A percentile compares a stretch with the other conserved stretches of the same genome.
These are phyloP conservation scores for Mesaphorura yosii DNA, from an alignment of 1,140 invertebrate species.

Conservation along the genomic window DNA sequence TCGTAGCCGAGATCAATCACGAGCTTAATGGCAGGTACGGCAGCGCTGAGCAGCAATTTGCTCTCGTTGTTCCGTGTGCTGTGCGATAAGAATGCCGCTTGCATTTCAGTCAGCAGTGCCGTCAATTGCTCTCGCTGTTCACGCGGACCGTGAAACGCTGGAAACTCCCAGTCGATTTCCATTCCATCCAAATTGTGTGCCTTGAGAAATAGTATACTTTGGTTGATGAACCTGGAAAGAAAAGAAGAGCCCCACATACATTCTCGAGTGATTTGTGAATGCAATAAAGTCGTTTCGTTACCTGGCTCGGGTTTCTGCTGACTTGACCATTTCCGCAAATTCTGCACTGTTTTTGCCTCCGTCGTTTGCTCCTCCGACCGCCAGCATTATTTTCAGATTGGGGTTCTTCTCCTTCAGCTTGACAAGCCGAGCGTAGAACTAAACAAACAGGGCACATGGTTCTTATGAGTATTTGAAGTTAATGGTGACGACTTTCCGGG, in stretches of 20 bases:
- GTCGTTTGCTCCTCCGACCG: conserved; percentile 43
- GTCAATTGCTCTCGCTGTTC: conserved; percentile 53
- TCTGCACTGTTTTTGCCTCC: conserved; percentile 48
- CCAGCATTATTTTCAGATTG: conserved; percentile 61
- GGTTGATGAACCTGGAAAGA: conserved; percentile 51
- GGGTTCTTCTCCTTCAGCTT: conserved; percentile 52
- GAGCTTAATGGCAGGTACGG: conserved; percentile 58
- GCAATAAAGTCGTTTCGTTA: too few species aligned
- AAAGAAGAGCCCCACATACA: too few species aligned
- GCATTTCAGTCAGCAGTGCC: conserved; percentile 56
- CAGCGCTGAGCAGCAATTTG: conserved; percentile 49
- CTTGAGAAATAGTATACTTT: conserved; percentile 48
- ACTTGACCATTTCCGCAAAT: conserved; percentile 56
- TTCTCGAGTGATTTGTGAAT: too few species aligned
- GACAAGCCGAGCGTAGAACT: conserved; percentile 44
- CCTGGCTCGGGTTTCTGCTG: conserved; percentile 52
- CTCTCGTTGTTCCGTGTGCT: conserved; percentile 43
- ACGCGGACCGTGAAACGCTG: conserved; percentile 48
- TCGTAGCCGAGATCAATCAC: conserved; percentile 65
- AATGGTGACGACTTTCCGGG: neutral
- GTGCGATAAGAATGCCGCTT: too few species aligned
- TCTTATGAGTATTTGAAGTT: neutral
- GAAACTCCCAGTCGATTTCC: conserved; percentile 79
- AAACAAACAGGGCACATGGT: neutral
- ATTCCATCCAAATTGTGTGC: conserved; percentile 61